Evolutionary conservation across 2,797 vertebrate species (phyloP), one percentile per base, ranked within the genome.

Genomic region (Pseudochromis fuscus): DNA sequence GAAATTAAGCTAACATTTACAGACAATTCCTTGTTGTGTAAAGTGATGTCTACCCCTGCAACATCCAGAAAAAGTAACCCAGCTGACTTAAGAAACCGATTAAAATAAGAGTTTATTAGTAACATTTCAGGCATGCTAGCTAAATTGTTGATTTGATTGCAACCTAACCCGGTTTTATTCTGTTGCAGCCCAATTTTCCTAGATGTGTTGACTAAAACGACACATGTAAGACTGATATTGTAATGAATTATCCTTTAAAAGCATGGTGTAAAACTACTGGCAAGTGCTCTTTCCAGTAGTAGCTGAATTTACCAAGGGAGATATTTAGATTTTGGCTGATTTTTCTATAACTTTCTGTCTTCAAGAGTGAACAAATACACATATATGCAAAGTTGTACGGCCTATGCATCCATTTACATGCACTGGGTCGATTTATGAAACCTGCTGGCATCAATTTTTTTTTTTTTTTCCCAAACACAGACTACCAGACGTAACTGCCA

Each of bases 381-480:
- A 25, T 1, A n/a, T 52, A 21, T 38, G 11, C 1, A 76, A 58
- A 35, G 5, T 62, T 45, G n/a, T 51, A 24, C 38, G 18, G 16
- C 5, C 38, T 28, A 7, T 48, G 13, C 24, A 38, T 18, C 3
- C 2, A 8, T 18, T 40, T 40, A n/a, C 4, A 16, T 38, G 37
- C 37, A 18, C 7, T 40, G 7, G 45, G 45, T 72, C 46, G 53
- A 11, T 42, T n/a, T 25, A 46, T 62, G 35, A 57, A 69, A n/a
- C 31, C 38, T 50, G 4, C 45, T 60, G 31, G 45, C 50, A 60
- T 65, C 30, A 51, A 64, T 55, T 3, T 2, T 19, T 52, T 50
- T 11, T 24, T 28, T 30, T 33, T 21, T 38, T 19, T 33, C 1
- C 31, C 48, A 13, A 8, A 33, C 18, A 40, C 13, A 64, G 4